phyloP scores from a whole-genome alignment of 2,797 vertebrate species.

The Karalla daura region DNA sequence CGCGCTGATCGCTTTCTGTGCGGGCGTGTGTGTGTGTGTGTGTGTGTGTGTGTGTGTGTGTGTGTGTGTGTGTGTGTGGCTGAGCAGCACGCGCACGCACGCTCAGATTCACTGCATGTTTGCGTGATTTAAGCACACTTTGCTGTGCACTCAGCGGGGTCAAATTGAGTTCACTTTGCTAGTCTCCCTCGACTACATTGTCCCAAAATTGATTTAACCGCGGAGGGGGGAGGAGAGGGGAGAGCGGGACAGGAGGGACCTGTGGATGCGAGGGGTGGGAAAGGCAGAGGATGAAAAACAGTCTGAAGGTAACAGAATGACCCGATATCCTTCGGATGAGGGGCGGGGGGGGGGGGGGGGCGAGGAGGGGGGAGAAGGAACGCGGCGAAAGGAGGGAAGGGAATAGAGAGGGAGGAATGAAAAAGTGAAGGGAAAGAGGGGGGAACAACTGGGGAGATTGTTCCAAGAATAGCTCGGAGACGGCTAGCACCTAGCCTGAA shows the following conservation, averaged over 20 bases:
- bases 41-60: neutral
- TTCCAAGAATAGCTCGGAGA: constrained; percentile 70
- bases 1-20: constrained; percentile 32
- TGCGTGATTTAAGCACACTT: constrained; percentile 47
- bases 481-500: constrained; percentile 49
- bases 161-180: constrained; percentile 60
- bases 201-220: constrained; percentile 51
- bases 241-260: neutral
- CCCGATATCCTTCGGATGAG: neutral
- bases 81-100: too few relatives aligned
- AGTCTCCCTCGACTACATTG: constrained; percentile 31
- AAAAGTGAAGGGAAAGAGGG: constrained; percentile 25
- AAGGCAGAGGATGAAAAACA: constrained; percentile 6
- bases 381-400: neutral
- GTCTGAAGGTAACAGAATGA: neutral
- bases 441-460: constrained; percentile 36
- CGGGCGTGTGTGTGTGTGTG: neutral
- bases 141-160: constrained; percentile 46
- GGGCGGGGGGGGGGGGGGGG: neutral
- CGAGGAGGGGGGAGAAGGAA: neutral
- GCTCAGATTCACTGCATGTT: constrained; percentile 7
- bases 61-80: too few relatives aligned
- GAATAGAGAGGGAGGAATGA: constrained; percentile 2
- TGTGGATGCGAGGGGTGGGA: constrained; percentile 2
- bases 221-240: constrained; percentile 1